A percentile compares a stretch with the other conserved stretches of the same genome.
These are phyloP conservation scores for Echinarachnius parma DNA, from an alignment of 53 echinoderm and acorn worm genomes.

Conservation along the genomic window DNA sequence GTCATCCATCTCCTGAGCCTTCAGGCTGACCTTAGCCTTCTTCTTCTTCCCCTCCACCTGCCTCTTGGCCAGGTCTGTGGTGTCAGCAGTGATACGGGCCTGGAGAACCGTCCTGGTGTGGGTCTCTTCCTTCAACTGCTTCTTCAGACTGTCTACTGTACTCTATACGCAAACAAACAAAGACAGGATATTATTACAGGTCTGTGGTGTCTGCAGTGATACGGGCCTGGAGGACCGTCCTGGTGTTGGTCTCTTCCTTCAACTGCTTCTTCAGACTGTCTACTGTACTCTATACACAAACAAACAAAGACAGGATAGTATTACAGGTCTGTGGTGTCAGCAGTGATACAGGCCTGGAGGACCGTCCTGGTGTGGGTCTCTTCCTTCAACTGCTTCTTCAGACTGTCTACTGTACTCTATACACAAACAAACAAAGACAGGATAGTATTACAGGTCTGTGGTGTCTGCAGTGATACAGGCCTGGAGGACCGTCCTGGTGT, in stretches of 20 bases:
- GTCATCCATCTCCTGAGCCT: constrained; percentile 73
- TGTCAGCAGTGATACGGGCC: constrained; percentile 88
- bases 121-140: constrained; percentile 89
- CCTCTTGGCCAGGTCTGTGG: constrained; percentile 76
- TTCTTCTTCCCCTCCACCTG: constrained; percentile 94
- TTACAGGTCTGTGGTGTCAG: too few relatives aligned
- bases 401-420: too few relatives aligned
- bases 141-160: constrained; percentile 72
- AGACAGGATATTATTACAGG: constrained; percentile 53
- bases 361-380: too few relatives aligned
- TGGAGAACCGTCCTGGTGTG: constrained; percentile 90
- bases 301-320: too few relatives aligned
- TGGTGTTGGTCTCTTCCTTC: constrained; percentile 72
- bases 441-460: too few relatives aligned
- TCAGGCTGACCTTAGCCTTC: constrained; percentile 82
- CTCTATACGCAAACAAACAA: constrained; percentile 37
- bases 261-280: constrained; percentile 72
- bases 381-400: too few relatives aligned
- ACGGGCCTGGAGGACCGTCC: constrained; percentile 81
- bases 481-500: too few relatives aligned
- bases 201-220: constrained; percentile 71
- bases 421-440: too few relatives aligned
- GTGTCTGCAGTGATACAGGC: too few relatives aligned
- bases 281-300: too few relatives aligned
- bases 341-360: too few relatives aligned